Conservation (phyloP, 2,797 vertebrate species). For the Danio aesculapii region DNA sequence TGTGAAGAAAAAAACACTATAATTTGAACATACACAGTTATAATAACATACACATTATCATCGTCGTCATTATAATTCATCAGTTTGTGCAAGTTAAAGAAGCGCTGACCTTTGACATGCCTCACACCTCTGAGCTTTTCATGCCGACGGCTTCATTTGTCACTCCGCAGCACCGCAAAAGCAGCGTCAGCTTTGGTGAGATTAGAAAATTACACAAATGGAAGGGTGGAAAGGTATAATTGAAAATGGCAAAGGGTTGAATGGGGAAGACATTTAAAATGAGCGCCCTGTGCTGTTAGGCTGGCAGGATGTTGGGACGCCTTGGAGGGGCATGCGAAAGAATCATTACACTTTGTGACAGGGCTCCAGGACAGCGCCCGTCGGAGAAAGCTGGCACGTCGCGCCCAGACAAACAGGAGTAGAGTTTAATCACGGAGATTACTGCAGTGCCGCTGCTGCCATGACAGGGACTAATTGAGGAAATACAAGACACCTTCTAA, state of each 20-base stretch:
- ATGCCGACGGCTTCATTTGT: constrained; percentile 91
- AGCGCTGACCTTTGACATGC: constrained; percentile 15
- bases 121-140: constrained; percentile 68
- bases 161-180: constrained; percentile 87
- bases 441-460: constrained; percentile 61
- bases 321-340: constrained; percentile 88
- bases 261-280: constrained; percentile 97
- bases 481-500: constrained; percentile 75
- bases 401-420: constrained; percentile 67
- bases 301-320: constrained; percentile 86
- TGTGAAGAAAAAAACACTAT: too few relatives aligned
- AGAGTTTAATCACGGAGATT: constrained; percentile 73
- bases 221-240: constrained; percentile 99
- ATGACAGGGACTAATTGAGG: constrained; percentile 75
- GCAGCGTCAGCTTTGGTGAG: constrained; percentile 85
- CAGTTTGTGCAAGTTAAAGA: background rate
- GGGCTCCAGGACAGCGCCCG: constrained; percentile 78
- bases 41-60: background rate
- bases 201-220: constrained; percentile 99
- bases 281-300: constrained; percentile 94
- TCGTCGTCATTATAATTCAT: background rate
- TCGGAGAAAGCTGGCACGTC: constrained; percentile 71
- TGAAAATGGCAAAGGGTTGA: constrained; percentile 98
- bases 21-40: background rate
- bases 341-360: constrained; percentile 90